Conservation (phyloP, 2,888 invertebrate genomes). For the Napeogenes sylphis region DNA sequence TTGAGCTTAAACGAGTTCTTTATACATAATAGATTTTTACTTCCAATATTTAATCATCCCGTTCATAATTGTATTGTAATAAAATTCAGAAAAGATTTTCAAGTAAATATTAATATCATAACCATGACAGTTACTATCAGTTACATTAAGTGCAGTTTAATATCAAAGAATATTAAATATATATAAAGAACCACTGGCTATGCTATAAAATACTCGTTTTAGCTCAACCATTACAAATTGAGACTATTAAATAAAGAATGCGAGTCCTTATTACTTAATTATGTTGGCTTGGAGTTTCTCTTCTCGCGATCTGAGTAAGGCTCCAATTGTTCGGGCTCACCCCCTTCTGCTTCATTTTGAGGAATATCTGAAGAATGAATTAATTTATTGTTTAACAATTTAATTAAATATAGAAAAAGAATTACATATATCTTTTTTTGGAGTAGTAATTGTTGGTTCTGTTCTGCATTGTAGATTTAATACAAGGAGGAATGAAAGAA, state of each 20-base stretch:
- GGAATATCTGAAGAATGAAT: conserved; percentile 42
- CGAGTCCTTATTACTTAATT: conserved; percentile 23
- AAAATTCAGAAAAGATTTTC: too few relatives aligned
- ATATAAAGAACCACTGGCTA: background rate
- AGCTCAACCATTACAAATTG: background rate
- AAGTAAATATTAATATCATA: too few relatives aligned
- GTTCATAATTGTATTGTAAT: too few relatives aligned
- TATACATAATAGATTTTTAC: background rate
- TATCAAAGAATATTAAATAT: too few relatives aligned
- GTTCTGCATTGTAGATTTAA: too few relatives aligned
- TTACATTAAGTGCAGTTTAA: too few relatives aligned
- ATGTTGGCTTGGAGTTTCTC: conserved; percentile 42
- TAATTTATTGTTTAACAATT: background rate
- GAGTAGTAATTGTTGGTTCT: too few relatives aligned
- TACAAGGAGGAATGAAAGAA: too few relatives aligned
- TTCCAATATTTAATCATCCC: too few relatives aligned
- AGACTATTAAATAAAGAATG: too few relatives aligned
- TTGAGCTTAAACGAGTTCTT: conserved; percentile 1
- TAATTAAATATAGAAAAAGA: background rate
- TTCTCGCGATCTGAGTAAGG: conserved; percentile 47
- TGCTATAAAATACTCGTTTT: background rate
- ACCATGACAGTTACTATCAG: too few relatives aligned
- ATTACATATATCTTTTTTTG: too few relatives aligned
- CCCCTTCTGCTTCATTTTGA: conserved; percentile 40
- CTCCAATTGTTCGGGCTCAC: conserved; percentile 56